Evolutionary conservation across 2,888 invertebrate genomes (phyloP), one percentile per base, ranked within the genome.

Genomic region (Hyles lineata): DNA sequence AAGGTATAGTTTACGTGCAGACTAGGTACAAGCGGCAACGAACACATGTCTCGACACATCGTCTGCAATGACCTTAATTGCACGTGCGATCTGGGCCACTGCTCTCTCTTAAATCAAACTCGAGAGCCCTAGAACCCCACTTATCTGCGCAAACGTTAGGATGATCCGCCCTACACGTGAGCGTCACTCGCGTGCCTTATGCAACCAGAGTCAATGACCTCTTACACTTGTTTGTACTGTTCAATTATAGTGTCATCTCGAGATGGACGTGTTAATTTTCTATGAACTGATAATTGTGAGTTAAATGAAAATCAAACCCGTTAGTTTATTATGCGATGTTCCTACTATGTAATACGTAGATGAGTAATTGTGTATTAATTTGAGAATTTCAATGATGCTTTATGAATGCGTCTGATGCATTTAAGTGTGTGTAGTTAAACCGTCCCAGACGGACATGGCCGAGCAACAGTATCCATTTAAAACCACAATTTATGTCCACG

Each of bases 51-150:
- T 85, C 86, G 88, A 86, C 87, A 87, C 87, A 89, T 89, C 84
- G 89, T 88, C 85, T 92, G 87, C 89, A 89, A 77, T 91, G 93
- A 90, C 93, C 94, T 88, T 94, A 94, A 94, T 94, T 90, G 87
- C 87, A 79, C 78, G 76, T 78, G 85, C 87, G 84, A 92, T 91
- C 91, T 91, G 86, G 91, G 93, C 81, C 90, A 82, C 89, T 92
- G 90, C 92, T 94, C 93, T 94, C 93, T 93, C 93, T 94, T 89
- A 93, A 94, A 92, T 92, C 92, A 94, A 94, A 88, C 93, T 92
- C 81, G 84, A 84, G 82, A 90, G 93, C 92, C 94, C 94, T 93
- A 92, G 89, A 94, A 87, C 90, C 91, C 93, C 83, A 93, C 93
- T 92, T 94, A 87, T 86, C 83, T 79, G 81, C 76, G 79, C 79